These are phyloP conservation scores for Neosilurus mollespiculum DNA, from an alignment of 2,797 vertebrate genomes.

Conservation along the genomic window DNA sequence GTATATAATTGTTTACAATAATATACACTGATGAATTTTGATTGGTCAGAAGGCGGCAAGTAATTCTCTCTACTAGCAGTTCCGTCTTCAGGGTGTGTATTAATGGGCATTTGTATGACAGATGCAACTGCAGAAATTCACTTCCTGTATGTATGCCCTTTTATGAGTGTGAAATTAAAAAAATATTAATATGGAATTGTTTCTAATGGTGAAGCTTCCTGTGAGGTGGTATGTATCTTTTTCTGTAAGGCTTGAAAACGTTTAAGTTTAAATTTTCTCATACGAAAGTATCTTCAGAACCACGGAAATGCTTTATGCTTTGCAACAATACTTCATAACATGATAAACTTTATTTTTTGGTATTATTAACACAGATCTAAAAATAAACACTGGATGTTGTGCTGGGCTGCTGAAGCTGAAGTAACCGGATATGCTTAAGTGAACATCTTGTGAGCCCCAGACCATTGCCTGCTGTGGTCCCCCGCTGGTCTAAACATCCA, in stretches of 20 bases:
- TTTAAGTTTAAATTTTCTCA: neutral
- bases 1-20: too few relatives aligned
- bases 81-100: neutral
- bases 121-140: too few relatives aligned
- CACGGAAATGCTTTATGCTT: neutral
- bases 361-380: too few relatives aligned
- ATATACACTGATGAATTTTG: neutral
- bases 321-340: neutral
- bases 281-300: neutral
- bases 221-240: neutral
- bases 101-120: neutral
- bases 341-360: neutral
- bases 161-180: neutral
- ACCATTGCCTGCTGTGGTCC: too few relatives aligned
- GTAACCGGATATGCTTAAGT: too few relatives aligned
- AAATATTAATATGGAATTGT: neutral
- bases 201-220: neutral
- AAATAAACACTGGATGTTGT: too few relatives aligned
- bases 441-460: too few relatives aligned
- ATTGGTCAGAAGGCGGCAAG: neutral
- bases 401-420: too few relatives aligned
- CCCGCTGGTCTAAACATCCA: too few relatives aligned
- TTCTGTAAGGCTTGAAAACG: neutral
- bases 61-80: neutral
- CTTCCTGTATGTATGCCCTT: too few relatives aligned